Conservation (phyloP, 2,797 vertebrate genomes). For the Xenopus petersii region DNA sequence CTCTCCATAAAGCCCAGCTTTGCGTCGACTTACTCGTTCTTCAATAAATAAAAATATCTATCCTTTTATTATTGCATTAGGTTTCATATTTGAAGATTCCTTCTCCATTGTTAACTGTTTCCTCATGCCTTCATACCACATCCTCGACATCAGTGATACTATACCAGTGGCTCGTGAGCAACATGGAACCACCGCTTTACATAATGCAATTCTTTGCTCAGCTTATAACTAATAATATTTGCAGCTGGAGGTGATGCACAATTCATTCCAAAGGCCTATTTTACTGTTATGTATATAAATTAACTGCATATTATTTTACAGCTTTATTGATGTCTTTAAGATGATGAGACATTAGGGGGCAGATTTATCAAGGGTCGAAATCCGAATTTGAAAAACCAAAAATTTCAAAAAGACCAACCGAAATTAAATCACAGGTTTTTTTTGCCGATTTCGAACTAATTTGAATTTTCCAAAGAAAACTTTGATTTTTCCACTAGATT, state of each 20-base stretch:
- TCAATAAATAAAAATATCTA: slow-evolving; percentile 13
- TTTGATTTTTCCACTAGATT: no score
- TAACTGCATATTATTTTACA: slow-evolving; percentile 23
- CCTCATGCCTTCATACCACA: background rate
- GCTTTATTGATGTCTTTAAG: slow-evolving; percentile 28
- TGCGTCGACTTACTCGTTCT: background rate
- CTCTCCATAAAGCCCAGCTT: no score
- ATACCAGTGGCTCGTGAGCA: no score
- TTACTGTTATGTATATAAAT: slow-evolving; percentile 31
- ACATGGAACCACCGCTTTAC: background rate
- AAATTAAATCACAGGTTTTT: no score
- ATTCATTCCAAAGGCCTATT: slow-evolving; percentile 29
- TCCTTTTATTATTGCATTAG: slow-evolving; percentile 29
- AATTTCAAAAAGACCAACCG: no score
- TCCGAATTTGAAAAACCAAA: no score
- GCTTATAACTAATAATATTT: slow-evolving; percentile 21
- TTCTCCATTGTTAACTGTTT: background rate
- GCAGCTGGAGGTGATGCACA: slow-evolving; percentile 14
- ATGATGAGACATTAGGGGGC: slow-evolving; percentile 19
- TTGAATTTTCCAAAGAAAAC: no score
- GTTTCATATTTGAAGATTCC: slow-evolving; percentile 1
- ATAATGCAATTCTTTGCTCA: background rate
- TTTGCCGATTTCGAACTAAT: no score
- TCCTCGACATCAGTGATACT: background rate
- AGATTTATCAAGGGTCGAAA: no score